Evolutionary conservation across 1,140 invertebrate species (phyloP), one percentile per base, ranked within the genome.

Genomic region (Drosophila nebulosa): DNA sequence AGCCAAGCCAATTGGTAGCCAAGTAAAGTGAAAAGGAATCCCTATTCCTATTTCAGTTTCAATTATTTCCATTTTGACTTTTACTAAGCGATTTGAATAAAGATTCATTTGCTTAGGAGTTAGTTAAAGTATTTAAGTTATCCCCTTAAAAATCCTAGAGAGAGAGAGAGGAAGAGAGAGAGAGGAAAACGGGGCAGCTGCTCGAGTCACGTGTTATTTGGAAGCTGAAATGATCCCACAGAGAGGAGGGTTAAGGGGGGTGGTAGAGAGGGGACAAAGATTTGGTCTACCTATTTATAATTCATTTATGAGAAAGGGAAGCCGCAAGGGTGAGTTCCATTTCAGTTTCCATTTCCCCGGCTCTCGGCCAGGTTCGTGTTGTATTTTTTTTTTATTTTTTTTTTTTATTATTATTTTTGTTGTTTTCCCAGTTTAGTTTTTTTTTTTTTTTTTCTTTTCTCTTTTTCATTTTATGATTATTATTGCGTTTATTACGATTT

Each of bases 391-490:
- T 27, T 57, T 21, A 39, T 26, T n/a, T 61, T 6, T 66, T 24
- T 21, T 26, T 60, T 30, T 74, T 26, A 10, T 63, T 21, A 61
- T 56, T 70, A 32, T 76, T 70, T 69, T 79, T 78, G 63, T 83
- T 78, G 74, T 78, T 81, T 77, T 74, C 69, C 64, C 65, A 68
- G 64, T 71, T 83, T 53, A 46, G 56, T 73, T 58, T 64, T 30
- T 57, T 74, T 71, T 75, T n/a, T n/a, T n/a, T n/a, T n/a, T n/a
- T n/a, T n/a, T n/a, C n/a, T n/a, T n/a, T n/a, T n/a, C n/a, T n/a
- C n/a, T n/a, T n/a, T n/a, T n/a, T n/a, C n/a, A n/a, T n/a, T n/a
- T 67, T 75, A 85, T 80, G 80, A 84, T 85, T 84, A 84, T 84
- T 79, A 79, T 77, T 84, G 80, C 73, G 73, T 77, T 85, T 84